Evolutionary conservation across 2,888 invertebrate genomes (phyloP), one percentile per base, ranked within the genome.

Genomic region (Rosalia funebris): DNA sequence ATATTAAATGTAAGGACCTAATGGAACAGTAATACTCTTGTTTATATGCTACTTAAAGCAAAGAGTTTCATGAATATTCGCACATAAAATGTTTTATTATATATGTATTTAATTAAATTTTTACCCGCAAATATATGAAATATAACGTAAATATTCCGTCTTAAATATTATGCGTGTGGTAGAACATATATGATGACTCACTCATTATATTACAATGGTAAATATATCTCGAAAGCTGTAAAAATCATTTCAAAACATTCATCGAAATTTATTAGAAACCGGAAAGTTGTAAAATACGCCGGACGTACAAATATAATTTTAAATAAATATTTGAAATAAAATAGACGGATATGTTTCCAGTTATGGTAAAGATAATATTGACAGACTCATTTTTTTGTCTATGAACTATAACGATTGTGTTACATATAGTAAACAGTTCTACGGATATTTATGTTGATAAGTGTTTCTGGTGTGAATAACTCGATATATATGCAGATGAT

Each of bases 291-390:
- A 62, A 62, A 63, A 60, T 14, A 37, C 62, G 50, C 66, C 66
- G 68, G 68, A 66, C 65, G 66, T 60, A 53, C 57, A 48, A 57
- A 62, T 53, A 41, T 56, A 57, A 63, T 62, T 62, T 66, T 58
- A 60, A 66, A 65, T 63, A 71, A 71, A 71, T 70, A 71, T 71
- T 71, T 71, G 69, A 68, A 66, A 60, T 62, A 34, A 59, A 68
- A 69, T 71, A 71, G 69, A 66, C 67, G 68, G 69, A 66, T 68
- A 69, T 68, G 66, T 67, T 61, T 62, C 66, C 65, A 63, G 65
- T 64, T 65, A 64, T 69, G 57, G 62, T 64, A 57, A 56, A 65
- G 66, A 62, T 60, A 71, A 71, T 69, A 69, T 68, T 69, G 52
- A 58, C 57, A 44, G 10, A 12, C 32, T 15, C 17, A 52, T 69